Base-by-base conservation (phyloP, 2,113 vertebrate species). In the Oreocharis arfaki region DNA sequence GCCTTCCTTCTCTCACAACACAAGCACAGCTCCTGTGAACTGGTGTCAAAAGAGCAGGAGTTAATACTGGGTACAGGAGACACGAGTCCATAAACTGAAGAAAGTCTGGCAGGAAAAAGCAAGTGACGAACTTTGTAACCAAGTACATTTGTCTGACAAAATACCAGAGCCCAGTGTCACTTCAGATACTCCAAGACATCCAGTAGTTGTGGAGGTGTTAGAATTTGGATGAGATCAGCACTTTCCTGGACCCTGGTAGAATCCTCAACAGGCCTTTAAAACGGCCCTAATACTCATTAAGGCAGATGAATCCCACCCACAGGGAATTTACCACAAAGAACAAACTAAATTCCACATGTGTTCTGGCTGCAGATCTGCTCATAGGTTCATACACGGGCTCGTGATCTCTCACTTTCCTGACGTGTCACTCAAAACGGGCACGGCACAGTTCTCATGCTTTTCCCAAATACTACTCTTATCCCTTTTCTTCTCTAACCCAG, bases 341-440 rank as follows among this genome's bases (percentile, higher is more conserved):
- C 2, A 50, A 67, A 35, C 10, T 60, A 30, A 46, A 52, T 33
- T 68, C 16, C 8, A 13, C 0, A 1, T 4, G 11, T 2, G 1
- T 27, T 56, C 68, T 42, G 39, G 65, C 74, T 82, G 50, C 70
- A 71, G 41, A 55, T 65, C n/a, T 71, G 76, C 53, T 79, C n/a
- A 16, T 0, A 15, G 49, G 27, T 6, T 61, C 37, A 24, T 2
- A 42, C 14, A 7, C 0, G 3, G 59, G 41, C 59, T 52, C 46
- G 7, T 22, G 42, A 75, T 10, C 11, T 55, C 42, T 33, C 27
- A 4, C 13, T 19, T 50, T 80, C 19, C 46, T 46, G 24, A 57
- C 44, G 30, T 0, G 0, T 39, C 73, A 64, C 27, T 71, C 42
- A 44, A 44, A 92, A 55, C 0, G 0, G 35, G 18, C 53, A 63